Conservation (phyloP, 2,113 vertebrate genomes). For the Zapornia atra region DNA sequence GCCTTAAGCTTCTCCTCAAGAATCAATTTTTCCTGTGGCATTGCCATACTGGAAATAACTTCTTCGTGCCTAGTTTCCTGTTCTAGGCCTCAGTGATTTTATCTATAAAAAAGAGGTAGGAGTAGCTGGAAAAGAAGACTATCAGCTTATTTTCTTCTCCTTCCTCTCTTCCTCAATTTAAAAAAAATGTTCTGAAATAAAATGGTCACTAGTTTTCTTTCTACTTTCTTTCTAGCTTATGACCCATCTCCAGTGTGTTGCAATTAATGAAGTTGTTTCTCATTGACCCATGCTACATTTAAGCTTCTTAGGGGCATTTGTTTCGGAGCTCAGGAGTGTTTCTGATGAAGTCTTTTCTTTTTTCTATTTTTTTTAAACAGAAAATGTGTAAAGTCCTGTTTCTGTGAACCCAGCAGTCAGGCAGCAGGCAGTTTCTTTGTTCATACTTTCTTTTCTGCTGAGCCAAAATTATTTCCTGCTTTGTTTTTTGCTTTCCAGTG, state of each 20-base stretch:
- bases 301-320: not conserved
- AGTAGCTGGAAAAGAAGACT: not conserved
- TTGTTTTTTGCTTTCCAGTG: not conserved
- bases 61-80: not conserved
- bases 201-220: not conserved
- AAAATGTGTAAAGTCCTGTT: not conserved
- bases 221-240: not conserved
- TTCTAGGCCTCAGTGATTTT: not conserved
- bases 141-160: not conserved
- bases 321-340: not conserved
- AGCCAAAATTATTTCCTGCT: not conserved
- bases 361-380: not conserved
- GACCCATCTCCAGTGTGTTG: not conserved
- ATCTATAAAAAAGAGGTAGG: not conserved
- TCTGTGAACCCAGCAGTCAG: not conserved
- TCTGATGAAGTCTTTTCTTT: not conserved
- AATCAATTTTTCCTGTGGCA: conserved; percentile 7
- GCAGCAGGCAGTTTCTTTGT: not conserved
- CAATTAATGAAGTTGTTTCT: not conserved
- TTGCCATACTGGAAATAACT: not conserved
- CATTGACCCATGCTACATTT: not conserved
- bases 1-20: not conserved
- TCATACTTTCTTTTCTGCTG: not conserved
- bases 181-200: not conserved
- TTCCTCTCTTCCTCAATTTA: not conserved